phyloP scores from a whole-genome alignment of 2,888 invertebrate species.

The Eilema caniola region DNA sequence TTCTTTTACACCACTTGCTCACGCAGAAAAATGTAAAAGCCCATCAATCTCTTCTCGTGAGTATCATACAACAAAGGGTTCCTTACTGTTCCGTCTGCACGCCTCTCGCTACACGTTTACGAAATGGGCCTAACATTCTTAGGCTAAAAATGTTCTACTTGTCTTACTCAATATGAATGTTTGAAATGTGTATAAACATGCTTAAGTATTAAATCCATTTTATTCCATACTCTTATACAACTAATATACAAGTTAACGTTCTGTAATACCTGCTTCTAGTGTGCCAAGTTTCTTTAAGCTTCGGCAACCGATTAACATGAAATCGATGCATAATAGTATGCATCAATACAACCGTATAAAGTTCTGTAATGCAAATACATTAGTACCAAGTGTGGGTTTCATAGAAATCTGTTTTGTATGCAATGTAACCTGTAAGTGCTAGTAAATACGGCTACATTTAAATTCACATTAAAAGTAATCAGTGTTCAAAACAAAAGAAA shows the following conservation, averaged over 20 bases:
- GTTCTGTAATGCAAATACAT: not conserved
- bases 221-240: not conserved
- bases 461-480: not conserved
- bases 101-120: not conserved
- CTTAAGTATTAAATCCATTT: too few relatives aligned
- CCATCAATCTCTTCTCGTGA: not conserved
- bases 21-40: not conserved
- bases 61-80: not conserved
- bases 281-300: too few relatives aligned
- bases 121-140: too few relatives aligned
- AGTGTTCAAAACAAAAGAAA: conserved; percentile 1
- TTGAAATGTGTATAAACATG: too few relatives aligned
- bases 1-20: not conserved
- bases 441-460: not conserved
- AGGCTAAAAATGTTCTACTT: too few relatives aligned
- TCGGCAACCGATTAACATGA: not conserved
- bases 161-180: too few relatives aligned
- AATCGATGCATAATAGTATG: not conserved
- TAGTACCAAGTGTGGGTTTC: not conserved
- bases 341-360: not conserved
- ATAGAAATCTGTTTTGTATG: not conserved
- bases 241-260: not conserved
- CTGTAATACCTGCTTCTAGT: not conserved
- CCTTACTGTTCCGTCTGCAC: not conserved
- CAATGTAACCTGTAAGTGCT: not conserved